These are phyloP conservation scores for Montipora foliosa DNA, from an alignment of 64 coral and sea anemone genomes.

Conservation along the genomic window DNA sequence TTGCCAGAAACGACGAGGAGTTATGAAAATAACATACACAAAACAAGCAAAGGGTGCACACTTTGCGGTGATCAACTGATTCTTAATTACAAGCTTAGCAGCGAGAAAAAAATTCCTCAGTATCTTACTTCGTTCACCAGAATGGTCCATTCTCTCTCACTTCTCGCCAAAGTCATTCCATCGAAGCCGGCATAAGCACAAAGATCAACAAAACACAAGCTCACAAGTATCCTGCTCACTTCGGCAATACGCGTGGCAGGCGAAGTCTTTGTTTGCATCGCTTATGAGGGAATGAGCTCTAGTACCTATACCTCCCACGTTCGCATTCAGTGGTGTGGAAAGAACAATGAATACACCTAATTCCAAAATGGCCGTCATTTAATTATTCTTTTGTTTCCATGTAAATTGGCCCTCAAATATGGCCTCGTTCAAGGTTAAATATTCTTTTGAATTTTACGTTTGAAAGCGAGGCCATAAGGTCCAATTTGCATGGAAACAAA, in stretches of 20 bases:
- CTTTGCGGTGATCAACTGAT: conserved; percentile 8
- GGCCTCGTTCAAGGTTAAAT: no score
- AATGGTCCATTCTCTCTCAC: conserved; percentile 94
- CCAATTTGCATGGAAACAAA: no score
- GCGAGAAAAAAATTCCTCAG: not conserved
- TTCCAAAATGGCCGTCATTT: no score
- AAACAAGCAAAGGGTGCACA: not conserved
- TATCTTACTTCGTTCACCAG: conserved; percentile 93
- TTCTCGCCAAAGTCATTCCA: conserved; percentile 91
- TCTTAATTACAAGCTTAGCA: not conserved
- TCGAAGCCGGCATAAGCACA: not conserved
- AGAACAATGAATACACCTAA: no score
- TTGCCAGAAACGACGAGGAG: no score
- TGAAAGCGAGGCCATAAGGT: no score
- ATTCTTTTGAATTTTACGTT: no score
- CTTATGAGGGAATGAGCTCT: conserved; percentile 19
- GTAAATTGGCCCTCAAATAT: no score
- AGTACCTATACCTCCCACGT: conserved; percentile 2
- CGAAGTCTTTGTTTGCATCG: not conserved
- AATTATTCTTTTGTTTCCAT: no score
- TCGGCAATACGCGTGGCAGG: conserved; percentile 24
- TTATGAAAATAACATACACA: no score
- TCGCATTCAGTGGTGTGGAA: not conserved
- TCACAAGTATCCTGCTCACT: no score
- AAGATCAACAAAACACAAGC: not conserved